phyloP scores from a whole-genome alignment of 2,888 invertebrate species.

The Odontomyia ornata region DNA sequence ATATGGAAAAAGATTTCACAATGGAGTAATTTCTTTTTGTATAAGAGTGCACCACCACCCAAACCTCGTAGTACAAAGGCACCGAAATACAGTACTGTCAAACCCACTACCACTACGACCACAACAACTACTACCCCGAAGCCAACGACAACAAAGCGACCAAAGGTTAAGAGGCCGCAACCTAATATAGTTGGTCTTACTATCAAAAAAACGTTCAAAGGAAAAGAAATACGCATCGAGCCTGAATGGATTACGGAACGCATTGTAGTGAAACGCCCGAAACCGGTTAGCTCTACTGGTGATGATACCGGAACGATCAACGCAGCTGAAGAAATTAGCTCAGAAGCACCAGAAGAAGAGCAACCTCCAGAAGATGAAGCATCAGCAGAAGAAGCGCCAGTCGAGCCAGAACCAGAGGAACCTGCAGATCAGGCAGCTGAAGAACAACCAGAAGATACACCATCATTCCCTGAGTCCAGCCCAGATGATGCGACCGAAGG shows the following conservation, averaged over 20 bases:
- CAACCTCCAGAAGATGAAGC: neutral
- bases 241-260: constrained; percentile 17
- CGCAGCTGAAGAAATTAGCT: neutral
- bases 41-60: neutral
- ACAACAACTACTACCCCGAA: neutral
- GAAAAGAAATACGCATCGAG: constrained; percentile 12
- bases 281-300: neutral
- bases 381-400: neutral
- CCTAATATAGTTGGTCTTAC: neutral
- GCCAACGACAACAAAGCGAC: neutral
- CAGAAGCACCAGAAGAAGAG: neutral
- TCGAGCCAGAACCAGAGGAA: neutral
- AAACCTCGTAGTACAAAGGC: neutral
- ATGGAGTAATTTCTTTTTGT: neutral
- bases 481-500: neutral
- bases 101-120: neutral
- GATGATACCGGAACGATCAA: neutral
- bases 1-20: constrained; percentile 6
- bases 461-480: neutral
- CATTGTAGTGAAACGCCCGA: neutral
- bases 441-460: neutral
- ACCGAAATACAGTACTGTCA: neutral
- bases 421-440: neutral
- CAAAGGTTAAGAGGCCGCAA: neutral
- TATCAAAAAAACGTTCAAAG: constrained; percentile 17